Evolutionary conservation across 2,888 invertebrate genomes (phyloP), one percentile per base, ranked within the genome.

Genomic region (Fragum sueziense): DNA sequence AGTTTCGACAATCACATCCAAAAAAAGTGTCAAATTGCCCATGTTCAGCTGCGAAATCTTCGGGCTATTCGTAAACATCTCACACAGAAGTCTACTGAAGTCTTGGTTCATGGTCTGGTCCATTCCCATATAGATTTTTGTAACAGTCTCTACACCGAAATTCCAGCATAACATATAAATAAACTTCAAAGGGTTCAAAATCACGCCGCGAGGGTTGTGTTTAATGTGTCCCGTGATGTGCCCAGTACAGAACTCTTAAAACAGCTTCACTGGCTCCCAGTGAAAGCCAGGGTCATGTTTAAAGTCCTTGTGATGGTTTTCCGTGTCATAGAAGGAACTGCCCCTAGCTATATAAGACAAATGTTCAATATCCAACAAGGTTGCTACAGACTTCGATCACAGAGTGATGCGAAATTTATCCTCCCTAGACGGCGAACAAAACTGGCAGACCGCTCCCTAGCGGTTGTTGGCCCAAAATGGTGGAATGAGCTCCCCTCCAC

Each of bases 21-120:
- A 37, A 77, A 73, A 29, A 73, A 73, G 51, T 77, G 77, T 70
- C 78, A 74, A 62, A 62, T 70, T 57, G 70, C 74, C 31, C 74
- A 70, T 70, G 41, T 70, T 22, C 78, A 74, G 62, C 57, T n/a
- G n/a, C n/a, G n/a, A n/a, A n/a, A n/a, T n/a, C n/a, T n/a, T n/a
- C n/a, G n/a, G n/a, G n/a, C n/a, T 41, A 79, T 74, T 62, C 70
- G 73, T 61, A 52, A 59, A 65, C 67, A 74, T 54, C 70, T 74
- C 11, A 29, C 65, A 20, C 27, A 74, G 27, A 79, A 54, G 37
- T 74, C 70, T 41, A 70, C 74, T 34, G 70, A 74, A 67, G 37
- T 59, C 27, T 57, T 79, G 31, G 70, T 74, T 6, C 78, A 74
- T 74, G 76, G 76, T 34, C 70, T 70, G 33, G 52, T 70, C 47